These are phyloP conservation scores for Scleropages formosus DNA, from an alignment of 2,797 vertebrate genomes.

Conservation along the genomic window DNA sequence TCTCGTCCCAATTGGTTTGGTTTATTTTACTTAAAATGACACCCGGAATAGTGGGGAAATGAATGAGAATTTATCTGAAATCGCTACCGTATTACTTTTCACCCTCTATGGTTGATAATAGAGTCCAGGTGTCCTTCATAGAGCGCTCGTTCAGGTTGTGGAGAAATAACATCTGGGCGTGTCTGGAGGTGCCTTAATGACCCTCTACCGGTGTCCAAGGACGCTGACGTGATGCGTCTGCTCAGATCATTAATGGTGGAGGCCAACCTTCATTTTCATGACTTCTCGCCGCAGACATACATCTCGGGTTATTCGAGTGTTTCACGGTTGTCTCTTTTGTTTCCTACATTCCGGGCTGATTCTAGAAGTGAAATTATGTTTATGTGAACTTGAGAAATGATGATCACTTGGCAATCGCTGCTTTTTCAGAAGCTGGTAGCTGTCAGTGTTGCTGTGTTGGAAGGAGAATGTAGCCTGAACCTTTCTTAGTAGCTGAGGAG, in stretches of 20 bases:
- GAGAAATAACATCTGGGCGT: neutral
- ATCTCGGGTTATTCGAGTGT: neutral
- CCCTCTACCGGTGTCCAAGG: neutral
- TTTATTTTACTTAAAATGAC: conserved; percentile 29
- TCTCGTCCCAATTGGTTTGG: conserved; percentile 1
- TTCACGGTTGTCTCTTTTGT: neutral
- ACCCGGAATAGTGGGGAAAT: conserved; percentile 21
- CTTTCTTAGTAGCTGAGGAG: too few relatives aligned
- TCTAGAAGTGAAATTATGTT: too few relatives aligned
- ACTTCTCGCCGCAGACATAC: neutral
- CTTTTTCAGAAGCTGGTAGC: too few relatives aligned
- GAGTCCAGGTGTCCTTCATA: conserved; percentile 32
- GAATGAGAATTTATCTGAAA: conserved; percentile 25
- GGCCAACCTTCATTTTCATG: neutral
- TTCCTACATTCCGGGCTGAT: too few relatives aligned
- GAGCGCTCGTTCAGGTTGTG: neutral
- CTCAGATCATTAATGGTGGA: conserved; percentile 16
- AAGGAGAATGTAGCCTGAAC: too few relatives aligned
- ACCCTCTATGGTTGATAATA: conserved; percentile 27
- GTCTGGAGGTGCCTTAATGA: neutral
- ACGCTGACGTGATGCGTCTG: neutral
- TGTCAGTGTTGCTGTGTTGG: too few relatives aligned
- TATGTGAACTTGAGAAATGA: too few relatives aligned
- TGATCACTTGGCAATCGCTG: too few relatives aligned
- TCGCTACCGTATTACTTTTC: conserved; percentile 32